These are phyloP conservation scores for Drosophila kuntzei DNA, from an alignment of 2,888 invertebrate genomes.

Conservation along the genomic window DNA sequence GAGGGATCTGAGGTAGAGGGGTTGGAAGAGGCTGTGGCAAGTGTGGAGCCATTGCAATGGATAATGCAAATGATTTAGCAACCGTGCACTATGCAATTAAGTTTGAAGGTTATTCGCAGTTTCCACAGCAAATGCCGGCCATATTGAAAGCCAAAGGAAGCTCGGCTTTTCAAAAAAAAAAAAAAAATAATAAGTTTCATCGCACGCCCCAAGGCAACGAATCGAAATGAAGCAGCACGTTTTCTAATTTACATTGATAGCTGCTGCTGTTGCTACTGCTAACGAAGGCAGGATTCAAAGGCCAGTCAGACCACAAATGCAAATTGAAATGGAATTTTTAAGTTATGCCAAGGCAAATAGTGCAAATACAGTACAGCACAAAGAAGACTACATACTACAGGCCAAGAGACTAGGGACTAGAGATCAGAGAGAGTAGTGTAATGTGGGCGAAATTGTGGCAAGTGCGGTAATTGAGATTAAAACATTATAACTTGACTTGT, in stretches of 20 bases:
- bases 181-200: constrained; percentile 22
- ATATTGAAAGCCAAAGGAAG: constrained; percentile 45
- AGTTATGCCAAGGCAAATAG: constrained; percentile 74
- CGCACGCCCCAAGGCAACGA: constrained; percentile 55
- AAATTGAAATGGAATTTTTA: constrained; percentile 79
- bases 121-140: constrained; percentile 27
- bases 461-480: constrained; percentile 80
- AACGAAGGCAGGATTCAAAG: constrained; percentile 72
- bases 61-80: constrained; percentile 77
- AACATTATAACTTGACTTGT: constrained; percentile 81
- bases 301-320: constrained; percentile 65
- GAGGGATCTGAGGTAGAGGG: constrained; percentile 3
- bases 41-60: constrained; percentile 45
- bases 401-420: neutral
- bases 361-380: constrained; percentile 18
- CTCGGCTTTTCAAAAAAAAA: constrained; percentile 31
- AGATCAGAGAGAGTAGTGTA: neutral
- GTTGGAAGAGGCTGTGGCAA: neutral
- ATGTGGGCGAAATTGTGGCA: constrained; percentile 66
- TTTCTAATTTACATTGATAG: constrained; percentile 79
- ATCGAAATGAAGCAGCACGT: constrained; percentile 73
- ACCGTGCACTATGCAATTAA: constrained; percentile 70
- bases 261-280: constrained; percentile 43
- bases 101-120: constrained; percentile 70
- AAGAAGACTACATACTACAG: neutral